phyloP scores from a whole-genome alignment of 2,797 vertebrate species.

The Champsocephalus esox region DNA sequence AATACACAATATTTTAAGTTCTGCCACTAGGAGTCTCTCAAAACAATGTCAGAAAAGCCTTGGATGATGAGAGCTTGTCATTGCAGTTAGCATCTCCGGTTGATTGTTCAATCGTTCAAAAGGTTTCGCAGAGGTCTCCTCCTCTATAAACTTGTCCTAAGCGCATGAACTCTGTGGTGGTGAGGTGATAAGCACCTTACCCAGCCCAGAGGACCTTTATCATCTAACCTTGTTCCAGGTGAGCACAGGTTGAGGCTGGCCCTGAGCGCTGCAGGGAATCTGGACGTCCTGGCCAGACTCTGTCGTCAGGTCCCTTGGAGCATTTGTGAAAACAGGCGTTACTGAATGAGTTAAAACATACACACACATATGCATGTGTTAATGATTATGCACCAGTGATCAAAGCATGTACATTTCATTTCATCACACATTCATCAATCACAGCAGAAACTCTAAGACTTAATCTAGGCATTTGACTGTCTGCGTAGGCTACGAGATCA shows the following conservation, averaged over 20 bases:
- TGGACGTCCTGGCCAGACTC: constrained; percentile 95
- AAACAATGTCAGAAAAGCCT: no score
- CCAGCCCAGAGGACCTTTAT: constrained; percentile 14
- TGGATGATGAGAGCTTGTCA: no score
- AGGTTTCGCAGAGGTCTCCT: no score
- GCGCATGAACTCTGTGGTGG: constrained; percentile 4
- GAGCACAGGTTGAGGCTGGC: constrained; percentile 93
- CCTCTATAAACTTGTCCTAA: background rate
- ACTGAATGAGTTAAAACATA: constrained; percentile 89
- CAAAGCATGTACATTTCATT: constrained; percentile 36
- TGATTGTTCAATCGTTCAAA: no score
- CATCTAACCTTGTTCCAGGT: constrained; percentile 97
- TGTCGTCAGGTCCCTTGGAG: constrained; percentile 94
- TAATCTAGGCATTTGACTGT: background rate
- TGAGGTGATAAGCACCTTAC: no score
- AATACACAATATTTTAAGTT: no score
- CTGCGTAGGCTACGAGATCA: constrained; percentile 5
- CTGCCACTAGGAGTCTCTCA: no score
- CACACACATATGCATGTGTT: constrained; percentile 74
- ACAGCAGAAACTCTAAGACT: constrained; percentile 25
- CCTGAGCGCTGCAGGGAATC: constrained; percentile 95
- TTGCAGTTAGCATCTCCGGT: no score
- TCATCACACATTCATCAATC: constrained; percentile 26
- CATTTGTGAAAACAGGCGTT: constrained; percentile 95
- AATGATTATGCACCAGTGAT: constrained; percentile 73